Conservation (phyloP, 2,113 vertebrate genomes). For the Pimephales promelas region DNA sequence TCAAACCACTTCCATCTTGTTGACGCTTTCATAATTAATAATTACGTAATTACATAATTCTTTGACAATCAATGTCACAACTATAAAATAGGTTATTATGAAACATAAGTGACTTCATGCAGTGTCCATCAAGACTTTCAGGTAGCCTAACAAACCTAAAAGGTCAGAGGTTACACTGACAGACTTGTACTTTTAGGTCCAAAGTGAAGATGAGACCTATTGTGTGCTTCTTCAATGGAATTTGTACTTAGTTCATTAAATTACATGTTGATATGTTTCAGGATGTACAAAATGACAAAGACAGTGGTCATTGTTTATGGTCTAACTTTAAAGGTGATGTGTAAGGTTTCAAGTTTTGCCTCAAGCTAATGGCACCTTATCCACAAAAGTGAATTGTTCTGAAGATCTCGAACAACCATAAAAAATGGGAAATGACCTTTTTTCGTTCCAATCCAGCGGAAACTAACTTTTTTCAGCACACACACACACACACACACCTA, state of each 20-base stretch:
- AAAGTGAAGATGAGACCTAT: slow-evolving; percentile 17
- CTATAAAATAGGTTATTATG: neutral
- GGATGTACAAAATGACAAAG: slow-evolving; percentile 60
- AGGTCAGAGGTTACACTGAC: neutral
- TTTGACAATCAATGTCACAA: neutral
- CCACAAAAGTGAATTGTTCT: slow-evolving; percentile 70
- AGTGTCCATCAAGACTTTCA: neutral
- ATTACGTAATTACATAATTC: too few relatives aligned
- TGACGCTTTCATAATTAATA: too few relatives aligned
- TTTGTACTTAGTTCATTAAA: slow-evolving; percentile 62
- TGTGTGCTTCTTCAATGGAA: slow-evolving; percentile 47
- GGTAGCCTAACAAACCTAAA: neutral
- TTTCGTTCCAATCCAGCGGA: slow-evolving; percentile 69
- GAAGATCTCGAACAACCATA: slow-evolving; percentile 48
- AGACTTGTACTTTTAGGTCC: neutral
- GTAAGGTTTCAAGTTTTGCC: slow-evolving; percentile 69
- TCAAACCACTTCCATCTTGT: too few relatives aligned
- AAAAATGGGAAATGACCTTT: slow-evolving; percentile 63
- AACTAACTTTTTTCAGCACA: slow-evolving; percentile 16
- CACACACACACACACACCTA: slow-evolving; percentile 60
- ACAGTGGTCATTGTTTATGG: slow-evolving; percentile 58
- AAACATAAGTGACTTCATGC: neutral
- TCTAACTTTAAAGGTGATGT: slow-evolving; percentile 65
- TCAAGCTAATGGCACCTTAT: slow-evolving; percentile 53
- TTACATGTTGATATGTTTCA: slow-evolving; percentile 57